Conservation (phyloP, 2,113 vertebrate genomes). For the Pundamilia nyererei region DNA sequence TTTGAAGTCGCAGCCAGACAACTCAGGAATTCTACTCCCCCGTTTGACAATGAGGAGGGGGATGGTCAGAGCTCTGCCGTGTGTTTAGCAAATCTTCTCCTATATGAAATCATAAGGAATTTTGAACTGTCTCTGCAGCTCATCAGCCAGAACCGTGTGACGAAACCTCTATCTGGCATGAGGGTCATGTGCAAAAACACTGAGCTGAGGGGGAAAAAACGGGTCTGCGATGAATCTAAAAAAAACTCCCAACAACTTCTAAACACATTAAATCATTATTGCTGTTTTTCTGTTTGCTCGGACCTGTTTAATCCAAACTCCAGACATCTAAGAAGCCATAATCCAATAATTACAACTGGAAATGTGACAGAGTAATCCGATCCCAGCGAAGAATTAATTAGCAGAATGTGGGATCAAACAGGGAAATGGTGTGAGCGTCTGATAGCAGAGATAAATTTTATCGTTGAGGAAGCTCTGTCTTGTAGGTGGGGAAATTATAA, state of each 20-base stretch:
- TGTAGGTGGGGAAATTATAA: background rate
- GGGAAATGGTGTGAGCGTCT: background rate
- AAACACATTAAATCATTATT: background rate
- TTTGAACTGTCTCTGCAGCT: constrained; percentile 23
- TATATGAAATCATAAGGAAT: constrained; percentile 48
- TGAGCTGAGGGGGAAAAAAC: background rate
- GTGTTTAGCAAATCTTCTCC: constrained; percentile 36
- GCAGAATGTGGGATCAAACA: background rate
- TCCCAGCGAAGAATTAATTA: constrained; percentile 2
- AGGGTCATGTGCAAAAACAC: background rate
- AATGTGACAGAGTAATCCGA: constrained; percentile 3
- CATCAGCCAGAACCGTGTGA: background rate
- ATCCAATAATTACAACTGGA: constrained; percentile 14
- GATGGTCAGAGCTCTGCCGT: constrained; percentile 38
- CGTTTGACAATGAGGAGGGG: constrained; percentile 62
- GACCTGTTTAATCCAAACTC: background rate
- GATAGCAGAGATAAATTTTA: background rate
- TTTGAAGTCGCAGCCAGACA: constrained; percentile 76
- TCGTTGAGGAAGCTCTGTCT: background rate
- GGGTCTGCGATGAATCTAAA: background rate
- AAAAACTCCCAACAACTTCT: background rate
- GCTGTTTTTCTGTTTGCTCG: background rate
- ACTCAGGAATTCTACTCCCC: constrained; percentile 73
- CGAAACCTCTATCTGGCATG: background rate
- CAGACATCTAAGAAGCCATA: constrained; percentile 9